These are phyloP conservation scores for Zaprionus taronus DNA, from an alignment of 1,140 invertebrate species.

Conservation along the genomic window DNA sequence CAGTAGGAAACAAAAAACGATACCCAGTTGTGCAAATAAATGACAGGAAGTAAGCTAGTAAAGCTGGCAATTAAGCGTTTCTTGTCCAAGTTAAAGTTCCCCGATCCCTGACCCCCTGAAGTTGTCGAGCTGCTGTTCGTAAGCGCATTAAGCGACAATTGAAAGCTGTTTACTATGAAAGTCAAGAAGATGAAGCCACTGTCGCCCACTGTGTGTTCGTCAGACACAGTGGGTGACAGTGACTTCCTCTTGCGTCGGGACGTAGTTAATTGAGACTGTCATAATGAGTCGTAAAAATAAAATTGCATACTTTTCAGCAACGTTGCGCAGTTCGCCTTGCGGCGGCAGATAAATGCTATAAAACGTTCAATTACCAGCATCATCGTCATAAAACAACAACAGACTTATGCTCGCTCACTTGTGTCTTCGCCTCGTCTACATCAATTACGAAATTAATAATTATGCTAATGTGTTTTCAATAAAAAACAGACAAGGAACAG, in stretches of 20 bases:
- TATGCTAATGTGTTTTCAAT: conserved; percentile 13
- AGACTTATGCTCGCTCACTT: background rate
- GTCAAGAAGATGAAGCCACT: background rate
- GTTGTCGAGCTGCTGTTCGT: conserved; percentile 28
- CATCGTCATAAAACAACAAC: conserved; percentile 8
- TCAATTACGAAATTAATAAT: conserved; percentile 26
- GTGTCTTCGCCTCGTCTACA: background rate
- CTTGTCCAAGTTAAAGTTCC: conserved; percentile 14
- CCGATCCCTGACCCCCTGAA: background rate
- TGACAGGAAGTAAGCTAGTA: conserved; percentile 38
- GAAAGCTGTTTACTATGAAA: conserved; percentile 7
- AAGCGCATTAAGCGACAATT: conserved; percentile 50
- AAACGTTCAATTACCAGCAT: background rate
- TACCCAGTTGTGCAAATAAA: conserved; percentile 60
- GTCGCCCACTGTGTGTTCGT: too few species aligned
- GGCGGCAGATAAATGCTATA: background rate
- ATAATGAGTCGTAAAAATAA: conserved; percentile 52
- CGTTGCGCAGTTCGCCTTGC: conserved; percentile 21
- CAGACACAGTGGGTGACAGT: conserved; percentile 1
- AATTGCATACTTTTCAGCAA: conserved; percentile 72
- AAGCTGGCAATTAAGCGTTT: conserved; percentile 55
- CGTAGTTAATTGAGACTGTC: conserved; percentile 25
- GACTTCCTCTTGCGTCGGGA: background rate
- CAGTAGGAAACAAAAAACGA: conserved; percentile 14
- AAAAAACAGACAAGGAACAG: background rate